These are phyloP conservation scores for Polypedilum vanderplanki DNA, from an alignment of 1,140 invertebrate genomes.

Conservation along the genomic window DNA sequence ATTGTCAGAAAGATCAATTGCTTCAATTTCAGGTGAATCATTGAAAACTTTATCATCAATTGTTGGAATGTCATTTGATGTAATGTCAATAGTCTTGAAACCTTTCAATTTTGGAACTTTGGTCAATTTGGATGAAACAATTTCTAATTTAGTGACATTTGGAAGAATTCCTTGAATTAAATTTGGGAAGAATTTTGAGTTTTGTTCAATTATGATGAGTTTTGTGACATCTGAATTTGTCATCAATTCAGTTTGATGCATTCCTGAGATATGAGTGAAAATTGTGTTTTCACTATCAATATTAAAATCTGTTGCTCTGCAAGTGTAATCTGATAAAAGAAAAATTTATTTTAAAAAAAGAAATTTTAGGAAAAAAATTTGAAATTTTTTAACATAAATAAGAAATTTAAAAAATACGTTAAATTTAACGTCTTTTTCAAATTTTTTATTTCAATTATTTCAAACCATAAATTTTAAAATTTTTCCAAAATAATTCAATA, in stretches of 20 bases:
- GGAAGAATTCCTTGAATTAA: neutral
- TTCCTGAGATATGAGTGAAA: neutral
- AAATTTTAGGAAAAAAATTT: neutral
- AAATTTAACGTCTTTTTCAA: too few relatives aligned
- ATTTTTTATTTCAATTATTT: too few relatives aligned
- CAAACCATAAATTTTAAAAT: too few relatives aligned
- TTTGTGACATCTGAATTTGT: neutral
- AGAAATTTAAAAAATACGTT: too few relatives aligned
- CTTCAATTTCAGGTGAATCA: neutral
- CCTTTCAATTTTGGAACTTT: neutral
- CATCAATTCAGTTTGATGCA: neutral
- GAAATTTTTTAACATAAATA: neutral
- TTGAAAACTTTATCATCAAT: neutral
- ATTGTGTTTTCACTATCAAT: neutral
- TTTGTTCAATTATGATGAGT: neutral
- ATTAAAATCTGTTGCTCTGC: neutral
- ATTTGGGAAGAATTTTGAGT: neutral
- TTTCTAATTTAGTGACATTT: neutral
- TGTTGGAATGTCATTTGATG: neutral
- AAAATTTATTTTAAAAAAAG: neutral
- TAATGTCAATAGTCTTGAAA: neutral
- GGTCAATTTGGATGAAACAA: neutral
- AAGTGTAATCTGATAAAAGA: neutral
- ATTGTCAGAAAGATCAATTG: neutral
- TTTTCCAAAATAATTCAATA: neutral